These are phyloP conservation scores for Poecilus cupreus DNA, from an alignment of 2,888 invertebrate species.

Conservation along the genomic window DNA sequence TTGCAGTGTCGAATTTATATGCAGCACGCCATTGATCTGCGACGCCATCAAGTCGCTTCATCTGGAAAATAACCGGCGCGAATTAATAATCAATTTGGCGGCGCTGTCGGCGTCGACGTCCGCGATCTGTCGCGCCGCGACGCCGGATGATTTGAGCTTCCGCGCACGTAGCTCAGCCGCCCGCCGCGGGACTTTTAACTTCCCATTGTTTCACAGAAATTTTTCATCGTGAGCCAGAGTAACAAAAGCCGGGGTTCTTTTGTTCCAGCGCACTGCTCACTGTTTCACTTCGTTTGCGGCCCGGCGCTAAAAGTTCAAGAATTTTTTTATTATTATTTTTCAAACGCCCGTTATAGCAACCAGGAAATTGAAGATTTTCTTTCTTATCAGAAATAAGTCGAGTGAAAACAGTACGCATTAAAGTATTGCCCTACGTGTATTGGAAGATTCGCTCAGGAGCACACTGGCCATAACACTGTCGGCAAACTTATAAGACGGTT, in stretches of 20 bases:
- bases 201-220: constrained; percentile 25
- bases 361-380: constrained; percentile 19
- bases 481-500: too few relatives aligned
- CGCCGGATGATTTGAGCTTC: constrained; percentile 8
- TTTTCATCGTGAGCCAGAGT: constrained; percentile 1
- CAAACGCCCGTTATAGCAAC: neutral
- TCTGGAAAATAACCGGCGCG: neutral
- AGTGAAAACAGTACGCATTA: neutral
- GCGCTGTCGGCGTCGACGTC: neutral
- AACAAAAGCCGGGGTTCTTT: constrained; percentile 23
- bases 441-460: too few relatives aligned
- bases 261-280: neutral
- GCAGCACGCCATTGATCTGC: too few relatives aligned
- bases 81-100: constrained; percentile 12
- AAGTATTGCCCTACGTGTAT: neutral
- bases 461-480: too few relatives aligned
- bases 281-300: constrained; percentile 15
- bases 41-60: neutral
- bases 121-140: neutral
- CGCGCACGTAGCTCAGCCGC: neutral
- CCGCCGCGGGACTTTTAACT: constrained; percentile 15
- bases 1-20: too few relatives aligned
- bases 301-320: neutral
- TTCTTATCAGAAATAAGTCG: constrained; percentile 6
- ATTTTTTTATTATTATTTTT: constrained; percentile 9